Percentiles rank a stretch among this genome's conserved stretches.
phyloP scores from a whole-genome alignment of 2,888 invertebrate species.

The Slavum lentiscoides region DNA sequence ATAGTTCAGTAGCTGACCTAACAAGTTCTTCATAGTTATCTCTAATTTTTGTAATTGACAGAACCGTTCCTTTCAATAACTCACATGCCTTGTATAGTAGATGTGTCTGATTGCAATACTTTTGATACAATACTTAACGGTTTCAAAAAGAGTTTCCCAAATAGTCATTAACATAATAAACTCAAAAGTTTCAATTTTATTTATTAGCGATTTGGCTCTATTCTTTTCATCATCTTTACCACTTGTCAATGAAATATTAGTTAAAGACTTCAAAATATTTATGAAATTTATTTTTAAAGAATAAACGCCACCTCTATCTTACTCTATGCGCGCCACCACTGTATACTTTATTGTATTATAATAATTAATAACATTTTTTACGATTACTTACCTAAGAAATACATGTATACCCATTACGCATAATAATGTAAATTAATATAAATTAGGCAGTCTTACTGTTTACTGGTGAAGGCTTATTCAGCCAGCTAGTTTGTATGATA shows the following conservation, averaged over 20 bases:
- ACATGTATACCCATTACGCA: too few relatives aligned
- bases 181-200: background rate
- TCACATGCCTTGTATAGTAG: too few relatives aligned
- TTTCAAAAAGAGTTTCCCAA: background rate
- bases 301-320: conserved; percentile 2
- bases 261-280: background rate
- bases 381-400: too few relatives aligned
- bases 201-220: background rate
- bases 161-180: conserved; percentile 13
- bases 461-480: too few relatives aligned
- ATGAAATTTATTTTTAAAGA: background rate
- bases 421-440: too few relatives aligned
- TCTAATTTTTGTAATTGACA: background rate
- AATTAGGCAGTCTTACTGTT: too few relatives aligned
- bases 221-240: background rate
- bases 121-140: background rate
- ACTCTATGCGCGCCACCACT: too few relatives aligned
- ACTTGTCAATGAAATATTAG: background rate
- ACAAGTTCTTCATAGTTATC: background rate
- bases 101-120: background rate
- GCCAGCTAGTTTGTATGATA: too few relatives aligned
- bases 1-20: background rate
- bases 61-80: too few relatives aligned
- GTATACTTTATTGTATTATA: too few relatives aligned
- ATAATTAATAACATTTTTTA: too few relatives aligned